phyloP scores from a whole-genome alignment of 1,140 invertebrate genomes.

The Trinorchestia longiramus region DNA sequence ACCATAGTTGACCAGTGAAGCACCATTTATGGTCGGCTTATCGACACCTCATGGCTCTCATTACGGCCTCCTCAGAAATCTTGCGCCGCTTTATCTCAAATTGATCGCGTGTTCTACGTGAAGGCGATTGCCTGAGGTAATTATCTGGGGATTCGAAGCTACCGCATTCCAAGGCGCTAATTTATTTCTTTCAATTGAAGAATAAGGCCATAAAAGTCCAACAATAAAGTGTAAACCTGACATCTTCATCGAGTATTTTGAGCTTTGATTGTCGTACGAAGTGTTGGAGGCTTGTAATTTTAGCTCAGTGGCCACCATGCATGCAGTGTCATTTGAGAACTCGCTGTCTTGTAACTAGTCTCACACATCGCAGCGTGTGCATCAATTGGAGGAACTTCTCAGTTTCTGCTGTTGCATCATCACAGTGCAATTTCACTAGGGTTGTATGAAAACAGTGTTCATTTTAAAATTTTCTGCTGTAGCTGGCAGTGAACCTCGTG shows the following conservation, averaged over 20 bases:
- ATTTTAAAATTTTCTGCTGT: background rate
- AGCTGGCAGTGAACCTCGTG: no score
- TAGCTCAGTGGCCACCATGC: background rate
- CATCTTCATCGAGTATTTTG: background rate
- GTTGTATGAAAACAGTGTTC: background rate
- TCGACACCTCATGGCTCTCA: slow-evolving; percentile 25
- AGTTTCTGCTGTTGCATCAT: background rate
- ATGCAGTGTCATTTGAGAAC: background rate
- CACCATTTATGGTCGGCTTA: background rate
- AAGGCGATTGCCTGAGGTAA: slow-evolving; percentile 5
- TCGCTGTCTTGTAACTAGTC: background rate
- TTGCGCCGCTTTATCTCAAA: background rate
- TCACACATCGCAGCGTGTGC: background rate
- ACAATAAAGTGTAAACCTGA: background rate
- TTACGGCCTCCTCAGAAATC: slow-evolving; percentile 1
- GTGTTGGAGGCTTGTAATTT: background rate
- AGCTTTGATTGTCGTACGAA: background rate
- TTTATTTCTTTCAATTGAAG: slow-evolving; percentile 41
- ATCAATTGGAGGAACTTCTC: background rate
- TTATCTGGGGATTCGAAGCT: background rate
- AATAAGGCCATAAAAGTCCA: background rate
- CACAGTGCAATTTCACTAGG: background rate
- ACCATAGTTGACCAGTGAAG: background rate
- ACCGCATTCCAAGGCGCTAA: background rate
- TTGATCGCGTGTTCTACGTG: slow-evolving; percentile 33